Conservation (phyloP, 2,797 vertebrate genomes). For the Columba guinea region DNA sequence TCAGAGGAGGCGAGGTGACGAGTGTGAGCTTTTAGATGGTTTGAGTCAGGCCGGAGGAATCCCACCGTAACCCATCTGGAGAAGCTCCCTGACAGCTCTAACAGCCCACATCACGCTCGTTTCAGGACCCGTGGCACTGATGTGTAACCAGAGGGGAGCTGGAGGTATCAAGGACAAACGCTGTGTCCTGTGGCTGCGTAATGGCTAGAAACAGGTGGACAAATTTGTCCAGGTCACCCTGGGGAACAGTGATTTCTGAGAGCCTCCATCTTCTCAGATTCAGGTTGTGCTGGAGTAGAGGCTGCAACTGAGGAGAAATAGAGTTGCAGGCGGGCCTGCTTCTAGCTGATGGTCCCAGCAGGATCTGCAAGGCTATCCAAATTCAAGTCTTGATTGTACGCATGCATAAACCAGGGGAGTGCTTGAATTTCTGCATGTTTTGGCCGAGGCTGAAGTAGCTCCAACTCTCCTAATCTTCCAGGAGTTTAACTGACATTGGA, state of each 20-base stretch:
- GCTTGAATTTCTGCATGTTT: accelerated
- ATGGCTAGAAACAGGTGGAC: not conserved
- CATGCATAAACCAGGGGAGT: accelerated
- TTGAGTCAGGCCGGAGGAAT: not conserved
- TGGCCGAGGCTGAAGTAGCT: not conserved
- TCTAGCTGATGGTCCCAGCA: not conserved
- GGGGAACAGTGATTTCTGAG: not conserved
- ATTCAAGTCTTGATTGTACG: not conserved
- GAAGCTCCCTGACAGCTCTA: not conserved
- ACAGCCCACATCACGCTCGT: accelerated
- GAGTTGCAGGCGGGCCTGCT: not conserved
- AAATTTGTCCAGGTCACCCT: not conserved
- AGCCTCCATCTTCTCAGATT: not conserved
- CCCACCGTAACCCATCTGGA: not conserved
- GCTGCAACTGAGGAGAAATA: not conserved
- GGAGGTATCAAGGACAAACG: not conserved
- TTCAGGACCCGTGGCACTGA: accelerated
- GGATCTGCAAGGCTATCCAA: not conserved
- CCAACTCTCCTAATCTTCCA: not conserved
- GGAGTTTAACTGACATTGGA: not conserved
- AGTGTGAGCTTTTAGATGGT: not conserved
- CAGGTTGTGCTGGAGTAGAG: not conserved
- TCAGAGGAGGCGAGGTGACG: not conserved
- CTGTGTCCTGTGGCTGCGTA: not conserved
- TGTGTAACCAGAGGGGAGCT: not conserved